Conservation (phyloP, 2,113 vertebrate genomes). For the Campylomormyrus numenius region DNA sequence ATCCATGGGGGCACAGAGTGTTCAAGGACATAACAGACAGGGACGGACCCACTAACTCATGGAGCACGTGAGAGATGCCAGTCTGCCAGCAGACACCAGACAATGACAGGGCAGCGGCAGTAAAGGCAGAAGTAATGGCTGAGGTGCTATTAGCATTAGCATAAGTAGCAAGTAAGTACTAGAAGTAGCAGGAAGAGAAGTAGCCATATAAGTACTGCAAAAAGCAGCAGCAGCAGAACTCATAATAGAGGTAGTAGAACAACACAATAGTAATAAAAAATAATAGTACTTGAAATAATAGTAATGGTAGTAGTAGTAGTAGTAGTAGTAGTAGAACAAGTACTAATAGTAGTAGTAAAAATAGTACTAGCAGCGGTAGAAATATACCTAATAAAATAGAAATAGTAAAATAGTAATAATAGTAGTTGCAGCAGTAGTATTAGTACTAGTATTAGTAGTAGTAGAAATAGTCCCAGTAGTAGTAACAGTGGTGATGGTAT, state of each 20-base stretch:
- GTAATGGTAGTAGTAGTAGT: too few species aligned
- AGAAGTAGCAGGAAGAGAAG: not conserved
- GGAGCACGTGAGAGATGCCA: not conserved
- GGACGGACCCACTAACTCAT: not conserved
- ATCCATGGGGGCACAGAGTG: not conserved
- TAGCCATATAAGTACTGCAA: not conserved
- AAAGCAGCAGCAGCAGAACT: not conserved
- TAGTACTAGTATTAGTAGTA: not conserved
- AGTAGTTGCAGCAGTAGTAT: not conserved
- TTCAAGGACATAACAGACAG: not conserved
- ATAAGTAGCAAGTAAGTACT: not conserved
- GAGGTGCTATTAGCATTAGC: not conserved
- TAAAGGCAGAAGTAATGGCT: not conserved
- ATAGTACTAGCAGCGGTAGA: not conserved
- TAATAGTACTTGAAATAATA: too few species aligned
- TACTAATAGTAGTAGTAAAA: not conserved
- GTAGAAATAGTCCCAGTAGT: not conserved
- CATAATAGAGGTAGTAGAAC: not conserved
- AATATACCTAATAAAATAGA: not conserved
- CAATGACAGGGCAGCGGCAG: not conserved
- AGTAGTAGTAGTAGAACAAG: not conserved
- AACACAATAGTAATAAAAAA: not conserved
- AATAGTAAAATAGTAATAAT: not conserved
- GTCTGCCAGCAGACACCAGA: not conserved
- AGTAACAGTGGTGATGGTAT: not conserved